Conservation (phyloP, 2,113 vertebrate genomes). For the Lepidiolamprologus cunningtoni region DNA sequence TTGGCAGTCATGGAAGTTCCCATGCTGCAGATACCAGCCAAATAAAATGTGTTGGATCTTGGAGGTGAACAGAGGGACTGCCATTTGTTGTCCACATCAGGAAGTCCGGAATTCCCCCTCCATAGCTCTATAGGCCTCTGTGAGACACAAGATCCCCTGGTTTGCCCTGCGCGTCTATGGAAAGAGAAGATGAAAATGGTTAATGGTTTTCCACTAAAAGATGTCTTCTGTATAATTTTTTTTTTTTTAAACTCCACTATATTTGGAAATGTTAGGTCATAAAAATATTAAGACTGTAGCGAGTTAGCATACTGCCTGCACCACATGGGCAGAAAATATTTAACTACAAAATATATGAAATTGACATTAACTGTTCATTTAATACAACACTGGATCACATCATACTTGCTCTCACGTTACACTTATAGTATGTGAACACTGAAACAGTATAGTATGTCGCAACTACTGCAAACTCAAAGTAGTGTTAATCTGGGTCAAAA, state of each 20-base stretch:
- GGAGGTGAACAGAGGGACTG: constrained; percentile 65
- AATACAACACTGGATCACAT: constrained; percentile 14
- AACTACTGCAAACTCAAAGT: background rate
- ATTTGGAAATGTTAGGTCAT: background rate
- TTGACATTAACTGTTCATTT: constrained; percentile 33
- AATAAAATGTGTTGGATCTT: constrained; percentile 49
- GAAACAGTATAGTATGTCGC: background rate
- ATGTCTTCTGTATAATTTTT: background rate
- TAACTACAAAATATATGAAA: background rate
- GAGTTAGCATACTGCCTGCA: background rate
- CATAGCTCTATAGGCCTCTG: constrained; percentile 84
- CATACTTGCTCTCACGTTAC: background rate
- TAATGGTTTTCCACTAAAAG: background rate
- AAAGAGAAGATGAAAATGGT: constrained; percentile 31
- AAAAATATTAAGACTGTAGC: background rate
- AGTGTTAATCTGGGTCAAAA: constrained; percentile 27
- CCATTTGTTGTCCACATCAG: constrained; percentile 79
- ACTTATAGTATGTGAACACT: background rate
- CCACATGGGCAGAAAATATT: background rate
- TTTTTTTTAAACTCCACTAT: background rate
- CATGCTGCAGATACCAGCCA: constrained; percentile 77
- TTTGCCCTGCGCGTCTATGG: constrained; percentile 85
- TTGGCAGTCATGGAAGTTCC: constrained; percentile 81
- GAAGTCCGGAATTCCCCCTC: constrained; percentile 82
- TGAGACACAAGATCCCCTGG: constrained; percentile 88